Percentiles rank a stretch among this genome's conserved stretches.
These are phyloP conservation scores for Notarius lentiginosus DNA, from an alignment of 2,113 vertebrate species.

Conservation along the genomic window DNA sequence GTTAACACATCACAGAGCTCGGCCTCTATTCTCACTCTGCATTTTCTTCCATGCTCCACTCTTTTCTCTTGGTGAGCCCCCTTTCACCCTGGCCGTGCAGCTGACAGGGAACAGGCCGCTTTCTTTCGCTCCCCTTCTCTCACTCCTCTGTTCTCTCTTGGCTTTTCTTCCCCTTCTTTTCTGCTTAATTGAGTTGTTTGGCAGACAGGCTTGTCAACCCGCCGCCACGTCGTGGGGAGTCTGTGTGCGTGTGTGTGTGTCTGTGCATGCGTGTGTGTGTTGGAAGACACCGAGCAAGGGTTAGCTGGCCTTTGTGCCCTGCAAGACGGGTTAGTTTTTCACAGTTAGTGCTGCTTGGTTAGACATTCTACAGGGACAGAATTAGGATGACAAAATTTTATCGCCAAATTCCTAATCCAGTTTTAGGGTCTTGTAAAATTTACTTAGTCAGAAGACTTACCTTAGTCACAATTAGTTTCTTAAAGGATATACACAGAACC, in stretches of 20 bases:
- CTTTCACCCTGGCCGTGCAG: constrained; percentile 49
- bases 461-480: background rate
- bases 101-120: constrained; percentile 71
- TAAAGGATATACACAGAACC: too few species aligned
- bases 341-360: constrained; percentile 74
- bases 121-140: constrained; percentile 66
- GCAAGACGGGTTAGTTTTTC: constrained; percentile 79
- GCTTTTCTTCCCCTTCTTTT: constrained; percentile 72
- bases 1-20: constrained; percentile 73
- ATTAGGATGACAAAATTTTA: constrained; percentile 17
- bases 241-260: constrained; percentile 56
- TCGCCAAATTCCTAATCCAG: background rate
- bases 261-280: constrained; percentile 59
- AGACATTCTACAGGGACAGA: constrained; percentile 61
- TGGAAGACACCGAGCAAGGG: constrained; percentile 53
- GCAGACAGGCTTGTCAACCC: constrained; percentile 76
- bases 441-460: too few species aligned
- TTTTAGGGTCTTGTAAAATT: background rate
- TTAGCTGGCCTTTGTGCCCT: constrained; percentile 66
- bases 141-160: constrained; percentile 68
- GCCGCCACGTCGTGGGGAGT: constrained; percentile 75
- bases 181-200: constrained; percentile 82
- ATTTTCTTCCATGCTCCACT: constrained; percentile 37
- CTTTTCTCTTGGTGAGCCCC: constrained; percentile 32
- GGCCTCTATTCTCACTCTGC: constrained; percentile 33